phyloP scores from a whole-genome alignment of 2,797 vertebrate species.

The Neomorphus geoffroyi region DNA sequence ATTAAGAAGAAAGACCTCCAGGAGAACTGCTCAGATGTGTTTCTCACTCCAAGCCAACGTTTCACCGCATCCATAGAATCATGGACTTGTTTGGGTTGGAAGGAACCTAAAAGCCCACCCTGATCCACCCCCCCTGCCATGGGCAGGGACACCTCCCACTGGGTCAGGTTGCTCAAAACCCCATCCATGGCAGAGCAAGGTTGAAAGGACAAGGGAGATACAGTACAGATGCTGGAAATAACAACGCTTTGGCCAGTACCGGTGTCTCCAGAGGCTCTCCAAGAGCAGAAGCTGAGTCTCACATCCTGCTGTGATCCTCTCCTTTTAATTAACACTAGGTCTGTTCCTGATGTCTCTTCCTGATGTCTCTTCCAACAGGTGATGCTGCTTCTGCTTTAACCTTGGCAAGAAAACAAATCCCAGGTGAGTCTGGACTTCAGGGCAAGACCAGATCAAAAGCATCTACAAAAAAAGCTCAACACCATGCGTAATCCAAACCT shows the following conservation, averaged over 20 bases:
- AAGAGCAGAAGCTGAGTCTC: neutral
- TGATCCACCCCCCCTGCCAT: too few relatives aligned
- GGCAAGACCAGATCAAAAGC: fast-evolving
- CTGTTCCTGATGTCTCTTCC: too few relatives aligned
- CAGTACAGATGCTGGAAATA: neutral
- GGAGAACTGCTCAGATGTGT: too few relatives aligned
- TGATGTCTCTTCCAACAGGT: fast-evolving
- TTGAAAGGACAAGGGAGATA: fast-evolving
- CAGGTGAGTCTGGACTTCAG: neutral
- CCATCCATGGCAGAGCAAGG: neutral
- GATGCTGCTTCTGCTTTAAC: neutral
- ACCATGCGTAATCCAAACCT: neutral
- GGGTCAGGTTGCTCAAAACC: too few relatives aligned
- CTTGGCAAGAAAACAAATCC: neutral
- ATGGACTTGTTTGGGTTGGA: too few relatives aligned
- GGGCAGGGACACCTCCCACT: too few relatives aligned
- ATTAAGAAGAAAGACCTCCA: too few relatives aligned
- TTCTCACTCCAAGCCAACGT: too few relatives aligned
- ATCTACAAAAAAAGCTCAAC: fast-evolving
- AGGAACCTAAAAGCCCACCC: too few relatives aligned
- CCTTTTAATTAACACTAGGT: fast-evolving
- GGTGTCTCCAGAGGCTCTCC: too few relatives aligned
- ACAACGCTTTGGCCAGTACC: too few relatives aligned
- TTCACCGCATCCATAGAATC: too few relatives aligned
- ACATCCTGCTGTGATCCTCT: fast-evolving